phyloP scores from a whole-genome alignment of 2,797 vertebrate genomes.

The Silurus aristotelis region DNA sequence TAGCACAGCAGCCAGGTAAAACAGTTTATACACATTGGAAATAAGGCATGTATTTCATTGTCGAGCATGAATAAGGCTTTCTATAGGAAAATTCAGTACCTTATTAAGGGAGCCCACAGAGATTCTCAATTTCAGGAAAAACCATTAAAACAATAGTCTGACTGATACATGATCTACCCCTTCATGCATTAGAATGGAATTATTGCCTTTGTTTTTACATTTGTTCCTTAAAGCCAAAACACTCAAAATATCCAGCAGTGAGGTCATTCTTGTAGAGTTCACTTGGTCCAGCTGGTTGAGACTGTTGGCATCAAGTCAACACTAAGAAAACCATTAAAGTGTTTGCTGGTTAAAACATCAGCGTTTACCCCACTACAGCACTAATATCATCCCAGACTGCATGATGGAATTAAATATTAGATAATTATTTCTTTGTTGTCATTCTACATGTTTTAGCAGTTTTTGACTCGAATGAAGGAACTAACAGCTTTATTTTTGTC shows the following conservation, averaged over 20 bases:
- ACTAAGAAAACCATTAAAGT: not conserved
- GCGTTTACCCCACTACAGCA: not conserved
- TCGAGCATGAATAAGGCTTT: conserved; percentile 1
- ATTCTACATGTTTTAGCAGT: not conserved
- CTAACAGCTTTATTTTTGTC: conserved; percentile 3
- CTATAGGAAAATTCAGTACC: conserved; percentile 15
- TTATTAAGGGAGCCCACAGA: conserved; percentile 18
- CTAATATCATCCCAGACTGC: conserved; percentile 3
- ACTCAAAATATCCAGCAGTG: conserved; percentile 18
- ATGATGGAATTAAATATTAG: not conserved
- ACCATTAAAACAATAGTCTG: not conserved
- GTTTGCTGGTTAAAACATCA: conserved; percentile 11
- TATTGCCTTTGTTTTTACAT: conserved; percentile 1
- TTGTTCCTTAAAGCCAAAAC: conserved; percentile 2
- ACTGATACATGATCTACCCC: conserved; percentile 22
- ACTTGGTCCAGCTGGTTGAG: conserved; percentile 18
- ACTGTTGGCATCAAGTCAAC: conserved; percentile 8
- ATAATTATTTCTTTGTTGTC: not conserved
- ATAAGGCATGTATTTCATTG: not conserved
- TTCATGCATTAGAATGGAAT: not conserved
- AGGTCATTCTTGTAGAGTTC: not conserved
- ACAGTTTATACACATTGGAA: not conserved
- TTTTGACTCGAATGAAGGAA: conserved; percentile 3
- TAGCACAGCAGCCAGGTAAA: not conserved
- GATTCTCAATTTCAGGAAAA: conserved; percentile 5